Evolutionary conservation across 2,113 vertebrate species (phyloP).

Genomic region (Oreochromis aureus): DNA sequence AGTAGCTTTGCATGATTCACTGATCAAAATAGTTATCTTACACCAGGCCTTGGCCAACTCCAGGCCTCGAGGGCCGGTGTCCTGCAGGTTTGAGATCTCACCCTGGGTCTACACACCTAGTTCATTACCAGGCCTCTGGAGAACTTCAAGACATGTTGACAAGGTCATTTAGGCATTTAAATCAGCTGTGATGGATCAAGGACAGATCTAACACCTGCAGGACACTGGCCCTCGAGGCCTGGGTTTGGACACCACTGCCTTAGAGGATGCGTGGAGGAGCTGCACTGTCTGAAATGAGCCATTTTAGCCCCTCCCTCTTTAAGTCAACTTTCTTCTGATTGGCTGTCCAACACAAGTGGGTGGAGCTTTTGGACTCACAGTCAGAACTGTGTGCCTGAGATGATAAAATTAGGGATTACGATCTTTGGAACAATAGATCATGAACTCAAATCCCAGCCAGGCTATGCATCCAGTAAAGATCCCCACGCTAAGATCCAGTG

Average conservation of each 20-base stretch:
- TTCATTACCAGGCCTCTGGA: rapidly evolving
- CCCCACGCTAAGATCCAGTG: neutral
- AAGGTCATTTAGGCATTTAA: neutral
- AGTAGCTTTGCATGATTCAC: neutral
- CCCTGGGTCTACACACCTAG: neutral
- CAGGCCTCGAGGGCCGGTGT: neutral
- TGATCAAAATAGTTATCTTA: neutral
- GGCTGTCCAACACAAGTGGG: neutral
- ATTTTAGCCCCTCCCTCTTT: neutral
- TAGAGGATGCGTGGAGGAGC: neutral
- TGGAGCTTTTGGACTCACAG: neutral
- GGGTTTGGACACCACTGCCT: neutral
- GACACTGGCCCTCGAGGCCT: neutral
- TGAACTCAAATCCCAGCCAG: neutral
- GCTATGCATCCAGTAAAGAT: neutral
- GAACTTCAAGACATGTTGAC: rapidly evolving
- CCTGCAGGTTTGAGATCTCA: rapidly evolving
- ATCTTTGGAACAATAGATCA: neutral
- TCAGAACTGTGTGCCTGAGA: neutral
- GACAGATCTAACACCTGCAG: rapidly evolving
- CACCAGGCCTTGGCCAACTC: neutral
- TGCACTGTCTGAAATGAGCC: neutral
- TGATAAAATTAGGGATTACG: neutral
- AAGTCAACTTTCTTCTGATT: neutral
- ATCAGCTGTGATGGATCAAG: neutral